Evolutionary conservation across 2,113 vertebrate genomes (phyloP).

Genomic region (Megaleporinus macrocephalus): DNA sequence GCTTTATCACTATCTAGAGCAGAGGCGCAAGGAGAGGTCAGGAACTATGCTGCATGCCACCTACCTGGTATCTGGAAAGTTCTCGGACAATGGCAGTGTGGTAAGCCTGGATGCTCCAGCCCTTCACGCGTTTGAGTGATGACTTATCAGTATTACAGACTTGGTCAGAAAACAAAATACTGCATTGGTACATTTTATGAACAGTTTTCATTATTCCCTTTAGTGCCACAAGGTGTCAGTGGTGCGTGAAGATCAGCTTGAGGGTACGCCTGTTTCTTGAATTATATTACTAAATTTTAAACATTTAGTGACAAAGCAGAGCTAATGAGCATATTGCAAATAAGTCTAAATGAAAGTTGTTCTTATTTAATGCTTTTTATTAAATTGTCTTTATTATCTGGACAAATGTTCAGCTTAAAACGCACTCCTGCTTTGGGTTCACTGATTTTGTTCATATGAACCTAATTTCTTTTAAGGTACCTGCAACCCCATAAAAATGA

Average conservation of each 20-base stretch:
- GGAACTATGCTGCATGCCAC: conserved; percentile 89
- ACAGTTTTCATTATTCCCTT: conserved; percentile 55
- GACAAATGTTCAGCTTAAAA: too few species aligned
- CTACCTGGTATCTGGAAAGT: conserved; percentile 89
- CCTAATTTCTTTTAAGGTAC: too few species aligned
- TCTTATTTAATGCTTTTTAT: too few species aligned
- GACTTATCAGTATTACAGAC: background rate
- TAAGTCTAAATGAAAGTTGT: background rate
- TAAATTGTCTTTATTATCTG: too few species aligned
- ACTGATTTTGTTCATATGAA: too few species aligned
- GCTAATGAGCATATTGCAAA: background rate
- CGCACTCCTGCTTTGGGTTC: too few species aligned
- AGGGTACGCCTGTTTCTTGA: too few species aligned
- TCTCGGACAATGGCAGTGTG: conserved; percentile 79
- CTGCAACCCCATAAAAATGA: too few species aligned
- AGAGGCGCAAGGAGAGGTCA: conserved; percentile 88
- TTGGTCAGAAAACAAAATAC: background rate
- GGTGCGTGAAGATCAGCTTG: conserved; percentile 91
- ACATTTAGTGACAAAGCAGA: background rate
- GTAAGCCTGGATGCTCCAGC: conserved; percentile 71
- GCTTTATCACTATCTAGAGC: conserved; percentile 93
- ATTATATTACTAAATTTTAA: background rate
- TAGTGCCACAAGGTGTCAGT: conserved; percentile 95
- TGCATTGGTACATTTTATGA: background rate
- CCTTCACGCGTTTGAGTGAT: background rate